Evolutionary conservation across 2,113 vertebrate genomes (phyloP), one percentile per base, ranked within the genome.

Genomic region (Coturnix japonica): DNA sequence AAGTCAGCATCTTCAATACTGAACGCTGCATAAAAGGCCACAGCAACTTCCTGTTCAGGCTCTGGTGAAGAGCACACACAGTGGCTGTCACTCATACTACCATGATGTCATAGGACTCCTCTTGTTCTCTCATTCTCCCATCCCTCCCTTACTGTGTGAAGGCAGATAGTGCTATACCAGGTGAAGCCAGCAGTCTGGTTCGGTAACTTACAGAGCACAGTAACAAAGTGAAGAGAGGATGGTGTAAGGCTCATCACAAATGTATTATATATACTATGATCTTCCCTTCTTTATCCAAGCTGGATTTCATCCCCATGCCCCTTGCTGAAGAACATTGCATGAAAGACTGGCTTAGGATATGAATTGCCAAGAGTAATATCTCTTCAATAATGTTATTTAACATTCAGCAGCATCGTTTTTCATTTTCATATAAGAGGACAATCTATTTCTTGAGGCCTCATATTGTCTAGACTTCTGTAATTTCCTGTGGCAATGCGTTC

Each of bases 51-150:
- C 22, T 44, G 11, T 43, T 60, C 23, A 54, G 43, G 31, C 14
- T 47, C 16, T 39, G 11, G 10, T 41, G 44, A 70, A 74, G 51
- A 54, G 14, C 31, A 20, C 28, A 25, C 0, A 0, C 0, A 0
- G 35, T 6, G 10, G 4, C 16, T 57, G 11, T 59, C 70, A 46
- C 25, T 35, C n/a, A 37, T 7, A 8, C 10, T 31, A 11, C 22
- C 31, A 6, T 22, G 66, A 47, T 74, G 22, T 19, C 56, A 59
- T 37, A 77, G 16, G 9, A 43, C 10, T 64, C 5, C 43, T 63
- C 31, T 73, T 30, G 6, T 30, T 30, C 54, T 44, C 11, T 61
- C 11, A 56, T 60, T 25, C 21, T 60, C 8, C 17, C 15, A n/a
- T 5, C 16, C 35, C 7, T 60, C 14, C 31, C 8, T 64, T 65